A percentile compares a stretch with the other conserved stretches of the same genome.
Evolutionary conservation across 2,888 invertebrate genomes (phyloP).

Genomic region (Diplazon laetatorius): DNA sequence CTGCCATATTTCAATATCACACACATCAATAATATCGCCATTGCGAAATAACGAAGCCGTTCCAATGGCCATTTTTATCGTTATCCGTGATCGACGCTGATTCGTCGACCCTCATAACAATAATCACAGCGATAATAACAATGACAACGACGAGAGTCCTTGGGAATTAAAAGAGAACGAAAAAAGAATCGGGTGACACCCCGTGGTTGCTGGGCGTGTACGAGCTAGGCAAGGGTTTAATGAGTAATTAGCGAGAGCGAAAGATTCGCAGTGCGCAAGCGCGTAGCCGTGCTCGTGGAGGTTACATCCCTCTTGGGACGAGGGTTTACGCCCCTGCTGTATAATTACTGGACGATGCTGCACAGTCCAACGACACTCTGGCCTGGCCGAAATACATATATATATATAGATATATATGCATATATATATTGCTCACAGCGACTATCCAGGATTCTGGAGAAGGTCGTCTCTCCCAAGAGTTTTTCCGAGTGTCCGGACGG

Average conservation of each 20-base stretch:
- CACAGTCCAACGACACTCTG: slow-evolving; percentile 63
- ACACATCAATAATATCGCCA: too few species aligned
- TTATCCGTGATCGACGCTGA: slow-evolving; percentile 2
- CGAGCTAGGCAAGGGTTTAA: slow-evolving; percentile 69
- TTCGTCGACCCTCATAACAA: slow-evolving; percentile 42
- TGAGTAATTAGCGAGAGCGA: slow-evolving; percentile 72
- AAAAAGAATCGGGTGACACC: slow-evolving; percentile 27
- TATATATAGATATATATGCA: neutral
- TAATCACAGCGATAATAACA: slow-evolving; percentile 33
- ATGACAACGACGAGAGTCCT: slow-evolving; percentile 17
- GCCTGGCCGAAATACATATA: neutral
- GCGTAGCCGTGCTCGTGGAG: slow-evolving; percentile 33
- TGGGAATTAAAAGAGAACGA: slow-evolving; percentile 20
- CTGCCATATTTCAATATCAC: too few species aligned
- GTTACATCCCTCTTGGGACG: slow-evolving; percentile 35
- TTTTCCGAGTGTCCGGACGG: slow-evolving; percentile 41
- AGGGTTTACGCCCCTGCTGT: slow-evolving; percentile 72
- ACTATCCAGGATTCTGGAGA: slow-evolving; percentile 34
- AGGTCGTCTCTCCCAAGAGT: neutral
- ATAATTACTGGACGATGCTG: slow-evolving; percentile 74
- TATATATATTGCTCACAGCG: slow-evolving; percentile 11
- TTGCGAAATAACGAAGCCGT: slow-evolving; percentile 44
- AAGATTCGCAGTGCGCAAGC: slow-evolving; percentile 63
- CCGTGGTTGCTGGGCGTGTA: slow-evolving; percentile 62
- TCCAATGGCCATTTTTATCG: slow-evolving; percentile 47